Evolutionary conservation across 2,888 invertebrate species (phyloP).

Genomic region (Mesorhabditis spiculigera): DNA sequence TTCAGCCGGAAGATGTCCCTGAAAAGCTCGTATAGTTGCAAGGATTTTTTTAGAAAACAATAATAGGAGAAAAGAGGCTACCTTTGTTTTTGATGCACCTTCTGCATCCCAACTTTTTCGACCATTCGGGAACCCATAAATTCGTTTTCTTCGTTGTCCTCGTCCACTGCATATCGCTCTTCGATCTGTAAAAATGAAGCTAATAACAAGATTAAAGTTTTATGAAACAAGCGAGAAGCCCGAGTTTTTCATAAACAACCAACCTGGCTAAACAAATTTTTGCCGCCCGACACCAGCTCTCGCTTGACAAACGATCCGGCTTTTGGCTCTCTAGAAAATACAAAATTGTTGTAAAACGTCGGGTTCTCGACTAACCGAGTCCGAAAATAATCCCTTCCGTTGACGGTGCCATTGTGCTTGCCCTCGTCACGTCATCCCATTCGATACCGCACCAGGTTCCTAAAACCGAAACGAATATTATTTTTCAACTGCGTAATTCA

Average conservation of each 20-base stretch:
- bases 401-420: conserved; percentile 84
- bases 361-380: conserved; percentile 42
- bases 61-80: conserved; percentile 58
- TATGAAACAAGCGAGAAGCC: not conserved
- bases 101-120: conserved; percentile 85
- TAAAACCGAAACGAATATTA: no score
- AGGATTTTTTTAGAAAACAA: not conserved
- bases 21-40: conserved; percentile 4
- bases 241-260: no score
- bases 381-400: conserved; percentile 78
- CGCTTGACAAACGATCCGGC: conserved; percentile 23
- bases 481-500: no score
- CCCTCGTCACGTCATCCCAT: conserved; percentile 86
- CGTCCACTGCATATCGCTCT: conserved; percentile 66
- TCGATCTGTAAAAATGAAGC: conserved; percentile 68
- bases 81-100: conserved; percentile 70
- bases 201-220: not conserved
- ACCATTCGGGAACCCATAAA: conserved; percentile 77
- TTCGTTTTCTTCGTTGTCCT: conserved; percentile 60
- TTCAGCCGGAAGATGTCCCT: conserved; percentile 27
- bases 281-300: conserved; percentile 11
- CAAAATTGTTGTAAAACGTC: not conserved
- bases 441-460: conserved; percentile 84
- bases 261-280: no score
- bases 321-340: conserved; percentile 15